phyloP scores from a whole-genome alignment of 2,888 invertebrate genomes.

The Anthophora plumipes region DNA sequence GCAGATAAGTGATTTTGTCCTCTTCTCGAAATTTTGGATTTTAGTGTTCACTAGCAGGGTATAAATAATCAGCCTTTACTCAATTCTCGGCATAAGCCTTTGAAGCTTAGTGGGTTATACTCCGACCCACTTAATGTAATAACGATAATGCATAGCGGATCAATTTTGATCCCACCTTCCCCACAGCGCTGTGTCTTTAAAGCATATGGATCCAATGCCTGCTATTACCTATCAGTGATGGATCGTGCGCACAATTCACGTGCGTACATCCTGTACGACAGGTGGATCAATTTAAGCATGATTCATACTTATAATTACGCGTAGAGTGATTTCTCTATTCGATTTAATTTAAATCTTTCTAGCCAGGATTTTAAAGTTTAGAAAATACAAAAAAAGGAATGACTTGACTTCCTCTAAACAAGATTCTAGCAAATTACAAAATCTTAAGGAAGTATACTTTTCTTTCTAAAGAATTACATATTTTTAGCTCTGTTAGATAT shows the following conservation, averaged over 20 bases:
- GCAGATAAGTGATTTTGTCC: background rate
- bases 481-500: background rate
- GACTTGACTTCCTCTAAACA: background rate
- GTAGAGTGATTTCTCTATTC: constrained; percentile 1
- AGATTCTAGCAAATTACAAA: background rate
- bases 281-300: constrained; percentile 38
- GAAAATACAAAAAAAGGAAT: background rate
- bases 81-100: constrained; percentile 57
- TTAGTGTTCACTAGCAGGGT: constrained; percentile 35
- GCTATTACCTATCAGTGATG: constrained; percentile 45
- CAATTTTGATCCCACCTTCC: constrained; percentile 61
- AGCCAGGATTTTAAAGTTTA: background rate
- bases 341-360: background rate
- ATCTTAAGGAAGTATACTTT: background rate
- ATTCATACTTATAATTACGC: constrained; percentile 38
- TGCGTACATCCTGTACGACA: background rate
- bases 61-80: constrained; percentile 58
- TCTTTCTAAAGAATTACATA: too few relatives aligned
- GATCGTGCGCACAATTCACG: constrained; percentile 22
- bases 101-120: constrained; percentile 62
- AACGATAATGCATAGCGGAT: constrained; percentile 62
- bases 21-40: constrained; percentile 35
- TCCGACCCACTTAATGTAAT: constrained; percentile 60
- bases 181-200: constrained; percentile 55
- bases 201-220: constrained; percentile 52